Evolutionary conservation across 2,113 vertebrate genomes (phyloP), one percentile per base, ranked within the genome.

Genomic region (Prolemur simus): DNA sequence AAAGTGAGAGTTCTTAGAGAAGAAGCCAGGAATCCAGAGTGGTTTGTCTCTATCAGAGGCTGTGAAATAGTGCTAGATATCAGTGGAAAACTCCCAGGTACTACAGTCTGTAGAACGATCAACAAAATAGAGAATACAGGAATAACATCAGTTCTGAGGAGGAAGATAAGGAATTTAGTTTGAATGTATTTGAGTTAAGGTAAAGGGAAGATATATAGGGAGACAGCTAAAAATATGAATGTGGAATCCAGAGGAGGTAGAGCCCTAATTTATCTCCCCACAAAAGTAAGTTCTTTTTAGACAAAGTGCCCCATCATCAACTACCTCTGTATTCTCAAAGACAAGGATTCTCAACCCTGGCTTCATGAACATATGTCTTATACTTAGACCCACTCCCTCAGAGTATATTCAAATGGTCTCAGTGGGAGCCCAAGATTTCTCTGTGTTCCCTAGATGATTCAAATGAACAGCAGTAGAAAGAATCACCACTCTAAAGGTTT

Each of bases 381-480:
- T 25, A 39, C 56, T 69, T 20, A 78, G 45, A n/a, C 0, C 66
- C 34, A 25, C 25, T 20, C 18, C 4, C 20, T 20, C 81, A 34
- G 37, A 52, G 12, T 9, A 21, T 25, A 58, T 39, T 27, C 7
- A 45, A 5, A 23, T 17, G 54, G 37, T 1, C 52, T 71, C 2
- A 1, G 32, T n/a, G 0, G 29, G 29, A 63, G 42, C 6, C 14
- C 32, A 2, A 2, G 4, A 8, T 73, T 25, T 34, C 18, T 32
- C 91, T 27, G 0, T 34, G 45, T 7, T 68, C 27, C 8, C 71
- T 21, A n/a, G 21, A 29, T 18, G 47, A 45, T 32, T 45, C 21
- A 29, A 11, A 10, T 14, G 42, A 69, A 58, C 3, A 58, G 27
- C 9, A 3, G n/a, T 8, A 42, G n/a, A 56, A n/a, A 45, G 74